Conservation (phyloP, 2,888 invertebrate species). For the Cenopis cana region DNA sequence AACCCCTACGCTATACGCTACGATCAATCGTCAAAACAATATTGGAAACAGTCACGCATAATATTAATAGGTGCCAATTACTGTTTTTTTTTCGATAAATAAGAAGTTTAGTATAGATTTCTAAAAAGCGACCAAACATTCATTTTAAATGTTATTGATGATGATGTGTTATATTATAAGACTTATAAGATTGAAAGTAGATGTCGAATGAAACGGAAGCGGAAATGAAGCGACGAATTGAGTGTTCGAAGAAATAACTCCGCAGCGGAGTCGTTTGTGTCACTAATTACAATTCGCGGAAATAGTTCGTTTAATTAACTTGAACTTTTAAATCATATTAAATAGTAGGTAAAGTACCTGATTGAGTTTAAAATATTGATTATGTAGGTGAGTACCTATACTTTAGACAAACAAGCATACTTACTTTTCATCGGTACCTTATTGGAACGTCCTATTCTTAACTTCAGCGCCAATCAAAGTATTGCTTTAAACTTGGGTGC, state of each 20-base stretch:
- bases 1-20: no score
- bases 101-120: not conserved
- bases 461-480: no score
- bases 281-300: not conserved
- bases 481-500: no score
- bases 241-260: constrained; percentile 18
- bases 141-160: not conserved
- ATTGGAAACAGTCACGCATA: not conserved
- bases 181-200: not conserved
- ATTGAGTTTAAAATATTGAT: no score
- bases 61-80: no score
- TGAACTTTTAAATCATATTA: no score
- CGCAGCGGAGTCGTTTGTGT: not conserved
- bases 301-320: not conserved
- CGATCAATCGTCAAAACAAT: not conserved
- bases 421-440: no score
- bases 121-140: not conserved
- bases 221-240: constrained; percentile 9
- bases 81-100: not conserved
- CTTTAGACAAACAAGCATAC: no score
- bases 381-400: no score
- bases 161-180: no score
- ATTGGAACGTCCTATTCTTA: no score
- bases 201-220: constrained; percentile 10
- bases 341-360: no score